phyloP scores from a whole-genome alignment of 1,140 invertebrate genomes.

The Fopius arisanus region DNA sequence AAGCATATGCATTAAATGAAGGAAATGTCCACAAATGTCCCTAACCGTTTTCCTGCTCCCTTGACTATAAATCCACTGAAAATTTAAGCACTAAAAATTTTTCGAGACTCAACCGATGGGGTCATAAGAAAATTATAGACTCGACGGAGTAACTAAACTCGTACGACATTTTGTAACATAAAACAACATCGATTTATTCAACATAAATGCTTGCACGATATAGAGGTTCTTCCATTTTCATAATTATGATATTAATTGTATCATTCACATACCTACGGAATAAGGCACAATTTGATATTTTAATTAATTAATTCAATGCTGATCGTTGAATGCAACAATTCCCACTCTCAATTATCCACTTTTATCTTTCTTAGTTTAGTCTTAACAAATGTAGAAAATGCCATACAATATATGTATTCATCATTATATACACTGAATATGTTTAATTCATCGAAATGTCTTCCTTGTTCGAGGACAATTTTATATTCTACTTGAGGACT shows the following conservation, averaged over 20 bases:
- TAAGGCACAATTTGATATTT: slow-evolving; percentile 62
- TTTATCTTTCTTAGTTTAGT: slow-evolving; percentile 21
- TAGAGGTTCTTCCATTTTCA: slow-evolving; percentile 48
- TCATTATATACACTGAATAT: slow-evolving; percentile 20
- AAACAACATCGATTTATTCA: slow-evolving; percentile 64
- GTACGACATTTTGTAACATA: slow-evolving; percentile 48
- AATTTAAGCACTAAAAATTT: neutral
- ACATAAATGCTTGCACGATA: slow-evolving; percentile 61
- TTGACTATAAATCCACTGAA: too few species aligned
- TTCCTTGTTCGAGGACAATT: neutral
- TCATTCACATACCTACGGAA: slow-evolving; percentile 59
- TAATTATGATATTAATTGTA: slow-evolving; percentile 56
- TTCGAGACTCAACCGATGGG: neutral
- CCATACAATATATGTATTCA: slow-evolving; percentile 44
- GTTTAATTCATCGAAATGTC: slow-evolving; percentile 39
- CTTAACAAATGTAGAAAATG: slow-evolving; percentile 59
- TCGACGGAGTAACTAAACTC: neutral
- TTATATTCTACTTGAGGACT: too few species aligned
- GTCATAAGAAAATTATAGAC: slow-evolving; percentile 18
- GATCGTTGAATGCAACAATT: slow-evolving; percentile 31
- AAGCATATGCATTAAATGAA: too few species aligned
- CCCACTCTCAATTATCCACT: neutral
- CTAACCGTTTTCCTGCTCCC: too few species aligned
- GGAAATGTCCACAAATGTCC: too few species aligned
- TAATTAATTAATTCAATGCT: slow-evolving; percentile 35